These are phyloP conservation scores for Muntiacus reevesi DNA, from an alignment of 2,113 vertebrate species.

Conservation along the genomic window DNA sequence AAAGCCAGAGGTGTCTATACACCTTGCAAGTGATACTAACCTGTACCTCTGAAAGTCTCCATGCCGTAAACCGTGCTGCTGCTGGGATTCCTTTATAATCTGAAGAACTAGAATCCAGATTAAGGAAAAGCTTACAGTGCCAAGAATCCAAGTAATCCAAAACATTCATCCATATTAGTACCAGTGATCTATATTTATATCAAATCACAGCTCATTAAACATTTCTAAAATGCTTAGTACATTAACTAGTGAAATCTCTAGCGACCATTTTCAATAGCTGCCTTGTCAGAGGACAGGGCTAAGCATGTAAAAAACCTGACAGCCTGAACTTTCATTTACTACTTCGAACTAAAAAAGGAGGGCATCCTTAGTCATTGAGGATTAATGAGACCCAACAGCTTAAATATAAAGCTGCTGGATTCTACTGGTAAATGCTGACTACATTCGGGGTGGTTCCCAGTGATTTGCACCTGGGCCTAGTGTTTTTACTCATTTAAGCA, in stretches of 20 bases:
- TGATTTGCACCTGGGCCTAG: not conserved
- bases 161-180: not conserved
- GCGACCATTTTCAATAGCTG: not conserved
- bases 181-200: not conserved
- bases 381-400: not conserved
- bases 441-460: not conserved
- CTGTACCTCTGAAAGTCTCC: constrained; percentile 99
- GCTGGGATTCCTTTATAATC: constrained; percentile 98
- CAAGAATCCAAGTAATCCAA: not conserved
- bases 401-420: not conserved
- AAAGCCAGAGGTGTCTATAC: not conserved
- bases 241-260: not conserved
- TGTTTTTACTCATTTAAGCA: not conserved
- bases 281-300: not conserved
- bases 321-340: not conserved
- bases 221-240: not conserved
- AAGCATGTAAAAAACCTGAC: not conserved
- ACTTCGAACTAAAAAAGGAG: not conserved
- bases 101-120: constrained; percentile 87
- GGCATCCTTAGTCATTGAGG: not conserved
- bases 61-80: constrained; percentile 96
- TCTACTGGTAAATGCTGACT: not conserved
- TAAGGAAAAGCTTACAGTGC: constrained; percentile 79
- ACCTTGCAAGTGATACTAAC: constrained; percentile 77
- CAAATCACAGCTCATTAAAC: not conserved